Percentiles rank a stretch among this genome's conserved stretches.
Conservation (phyloP, 2,888 invertebrate species). For the Agrochola litura region DNA sequence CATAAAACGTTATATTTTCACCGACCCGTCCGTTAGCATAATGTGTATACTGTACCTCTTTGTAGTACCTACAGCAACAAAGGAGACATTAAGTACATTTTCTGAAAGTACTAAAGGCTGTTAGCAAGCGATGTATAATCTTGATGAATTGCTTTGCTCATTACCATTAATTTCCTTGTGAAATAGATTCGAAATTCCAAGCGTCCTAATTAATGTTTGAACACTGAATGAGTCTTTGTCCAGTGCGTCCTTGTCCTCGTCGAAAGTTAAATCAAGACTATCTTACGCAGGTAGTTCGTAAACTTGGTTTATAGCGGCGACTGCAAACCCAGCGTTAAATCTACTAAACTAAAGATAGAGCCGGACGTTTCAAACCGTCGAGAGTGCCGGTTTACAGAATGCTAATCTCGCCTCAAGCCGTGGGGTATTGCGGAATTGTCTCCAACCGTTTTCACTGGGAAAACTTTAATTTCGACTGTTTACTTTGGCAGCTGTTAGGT, state of each 20-base stretch:
- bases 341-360: conserved; percentile 48
- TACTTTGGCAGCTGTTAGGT: conserved; percentile 70
- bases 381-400: conserved; percentile 68
- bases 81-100: conserved; percentile 53
- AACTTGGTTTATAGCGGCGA: conserved; percentile 32
- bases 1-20: conserved; percentile 62
- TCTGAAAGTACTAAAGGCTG: conserved; percentile 49
- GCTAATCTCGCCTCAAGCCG: conserved; percentile 68
- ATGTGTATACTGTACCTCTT: conserved; percentile 39
- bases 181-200: conserved; percentile 48
- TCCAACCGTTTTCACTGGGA: conserved; percentile 62
- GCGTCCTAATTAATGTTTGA: conserved; percentile 42
- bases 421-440: conserved; percentile 70
- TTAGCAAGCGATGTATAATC: conserved; percentile 56
- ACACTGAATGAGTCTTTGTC: conserved; percentile 31
- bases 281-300: conserved; percentile 32
- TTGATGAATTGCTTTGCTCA: conserved; percentile 60
- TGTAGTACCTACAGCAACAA: conserved; percentile 46
- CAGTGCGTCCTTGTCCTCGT: conserved; percentile 24
- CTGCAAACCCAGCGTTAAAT: conserved; percentile 38
- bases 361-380: conserved; percentile 53
- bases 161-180: conserved; percentile 54
- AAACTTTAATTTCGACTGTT: conserved; percentile 75
- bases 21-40: conserved; percentile 60
- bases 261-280: conserved; percentile 40